phyloP scores from a whole-genome alignment of 2,888 invertebrate genomes.

The Electrophaes corylata region DNA sequence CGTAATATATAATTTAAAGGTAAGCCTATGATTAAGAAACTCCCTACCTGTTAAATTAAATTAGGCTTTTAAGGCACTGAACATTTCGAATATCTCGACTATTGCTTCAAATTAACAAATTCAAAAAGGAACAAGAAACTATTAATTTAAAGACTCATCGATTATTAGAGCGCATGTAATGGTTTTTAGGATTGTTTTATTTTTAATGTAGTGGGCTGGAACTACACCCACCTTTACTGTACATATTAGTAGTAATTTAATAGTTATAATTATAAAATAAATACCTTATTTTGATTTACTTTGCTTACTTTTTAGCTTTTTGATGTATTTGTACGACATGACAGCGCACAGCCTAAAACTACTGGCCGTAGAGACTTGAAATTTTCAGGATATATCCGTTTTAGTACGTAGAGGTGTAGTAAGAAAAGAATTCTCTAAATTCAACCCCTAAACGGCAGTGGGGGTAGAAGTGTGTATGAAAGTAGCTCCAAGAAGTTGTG shows the following conservation, averaged over 20 bases:
- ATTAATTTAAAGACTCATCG: constrained; percentile 74
- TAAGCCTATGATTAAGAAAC: constrained; percentile 81
- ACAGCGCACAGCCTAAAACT: too few species aligned
- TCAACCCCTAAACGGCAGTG: too few species aligned
- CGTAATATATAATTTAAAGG: constrained; percentile 77
- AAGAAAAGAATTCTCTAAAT: too few species aligned
- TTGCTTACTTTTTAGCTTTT: not conserved
- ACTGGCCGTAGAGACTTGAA: too few species aligned
- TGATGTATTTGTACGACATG: too few species aligned
- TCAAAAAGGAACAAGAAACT: constrained; percentile 65
- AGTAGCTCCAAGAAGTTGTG: too few species aligned
- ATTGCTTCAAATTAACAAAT: constrained; percentile 64
- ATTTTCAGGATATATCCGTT: too few species aligned
- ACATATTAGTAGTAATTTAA: constrained; percentile 18
- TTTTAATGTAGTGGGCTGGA: constrained; percentile 41
- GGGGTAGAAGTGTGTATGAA: too few species aligned
- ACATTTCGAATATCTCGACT: constrained; percentile 57
- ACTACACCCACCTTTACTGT: constrained; percentile 31
- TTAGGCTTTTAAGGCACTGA: constrained; percentile 78
- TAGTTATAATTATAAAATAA: not conserved
- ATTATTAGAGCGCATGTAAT: constrained; percentile 74
- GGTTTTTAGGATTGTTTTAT: constrained; percentile 62
- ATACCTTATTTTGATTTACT: not conserved
- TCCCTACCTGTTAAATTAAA: constrained; percentile 84
- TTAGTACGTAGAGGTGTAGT: too few species aligned